Conservation (phyloP, 2,797 vertebrate genomes). For the Lepilemur septentrionalis region DNA sequence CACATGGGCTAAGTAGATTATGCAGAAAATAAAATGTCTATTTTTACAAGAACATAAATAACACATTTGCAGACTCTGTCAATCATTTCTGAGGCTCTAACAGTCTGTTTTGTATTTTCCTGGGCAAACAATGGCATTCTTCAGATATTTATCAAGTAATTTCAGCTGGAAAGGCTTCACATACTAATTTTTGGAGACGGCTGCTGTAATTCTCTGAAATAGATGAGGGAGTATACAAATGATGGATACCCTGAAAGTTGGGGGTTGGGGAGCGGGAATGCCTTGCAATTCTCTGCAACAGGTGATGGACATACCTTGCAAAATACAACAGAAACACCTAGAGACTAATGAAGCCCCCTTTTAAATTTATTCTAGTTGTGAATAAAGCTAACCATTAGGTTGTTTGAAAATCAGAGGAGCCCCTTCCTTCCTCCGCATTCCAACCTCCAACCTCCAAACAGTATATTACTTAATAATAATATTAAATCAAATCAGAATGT, state of each 20-base stretch:
- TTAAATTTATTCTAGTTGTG: conserved; percentile 34
- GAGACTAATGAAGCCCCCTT: conserved; percentile 70
- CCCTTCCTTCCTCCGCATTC: neutral
- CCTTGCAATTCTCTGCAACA: conserved; percentile 55
- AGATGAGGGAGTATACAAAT: neutral
- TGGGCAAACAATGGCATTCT: conserved; percentile 78
- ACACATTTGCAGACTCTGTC: conserved; percentile 67
- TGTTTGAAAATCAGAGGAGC: conserved; percentile 40
- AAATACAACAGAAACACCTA: conserved; percentile 61
- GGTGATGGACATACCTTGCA: conserved; percentile 43
- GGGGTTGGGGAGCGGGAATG: neutral
- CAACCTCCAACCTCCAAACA: neutral
- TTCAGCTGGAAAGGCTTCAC: conserved; percentile 70
- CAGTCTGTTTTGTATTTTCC: conserved; percentile 79
- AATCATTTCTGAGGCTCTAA: conserved; percentile 73
- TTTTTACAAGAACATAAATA: conserved; percentile 69
- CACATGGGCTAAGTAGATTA: conserved; percentile 39
- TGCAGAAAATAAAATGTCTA: conserved; percentile 68
- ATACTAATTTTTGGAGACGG: conserved; percentile 73
- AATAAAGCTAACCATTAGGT: neutral
- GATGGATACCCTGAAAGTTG: neutral
- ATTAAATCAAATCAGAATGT: conserved; percentile 31
- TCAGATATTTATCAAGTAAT: conserved; percentile 84
- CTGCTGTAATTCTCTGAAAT: conserved; percentile 55
- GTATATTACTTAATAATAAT: neutral